phyloP scores from a whole-genome alignment of 2,113 vertebrate genomes.

The Hippocampus guttulatus region DNA sequence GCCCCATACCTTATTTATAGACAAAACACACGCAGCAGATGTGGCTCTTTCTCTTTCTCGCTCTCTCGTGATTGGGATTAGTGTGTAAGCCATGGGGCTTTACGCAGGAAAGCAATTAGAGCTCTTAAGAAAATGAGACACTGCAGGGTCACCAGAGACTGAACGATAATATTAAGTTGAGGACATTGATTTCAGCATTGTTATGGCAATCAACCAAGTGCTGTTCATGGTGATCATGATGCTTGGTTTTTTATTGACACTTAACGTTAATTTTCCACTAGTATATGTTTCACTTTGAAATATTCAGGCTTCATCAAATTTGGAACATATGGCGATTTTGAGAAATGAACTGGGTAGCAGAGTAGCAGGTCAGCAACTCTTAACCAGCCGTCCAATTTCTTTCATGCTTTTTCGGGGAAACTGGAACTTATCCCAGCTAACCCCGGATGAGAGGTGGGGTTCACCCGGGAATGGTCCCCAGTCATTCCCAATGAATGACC shows the following conservation, averaged over 20 bases:
- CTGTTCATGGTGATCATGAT: neutral
- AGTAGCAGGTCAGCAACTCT: no score
- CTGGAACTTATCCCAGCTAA: neutral
- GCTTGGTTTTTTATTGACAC: conserved; percentile 3
- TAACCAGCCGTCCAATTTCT: neutral
- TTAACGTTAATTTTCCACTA: neutral
- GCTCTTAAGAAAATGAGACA: conserved; percentile 24
- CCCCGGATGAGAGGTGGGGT: neutral
- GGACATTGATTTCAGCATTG: conserved; percentile 33
- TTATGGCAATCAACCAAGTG: neutral
- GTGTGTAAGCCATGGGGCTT: conserved; percentile 12
- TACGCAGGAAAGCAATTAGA: conserved; percentile 16
- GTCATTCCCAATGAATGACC: neutral
- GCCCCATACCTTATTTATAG: conserved; percentile 25
- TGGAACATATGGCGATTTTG: no score
- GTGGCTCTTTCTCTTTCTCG: conserved; percentile 6
- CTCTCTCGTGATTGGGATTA: conserved; percentile 24
- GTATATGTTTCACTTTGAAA: neutral
- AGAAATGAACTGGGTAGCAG: no score
- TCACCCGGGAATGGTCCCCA: neutral
- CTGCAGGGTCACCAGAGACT: conserved; percentile 33
- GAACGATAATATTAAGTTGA: conserved; percentile 37
- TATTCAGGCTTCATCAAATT: no score
- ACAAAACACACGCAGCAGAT: conserved; percentile 14
- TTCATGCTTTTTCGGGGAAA: neutral